Percentiles rank a stretch among this genome's conserved stretches.
These are phyloP conservation scores for Byasa hedistus DNA, from an alignment of 2,888 invertebrate genomes.

Conservation along the genomic window DNA sequence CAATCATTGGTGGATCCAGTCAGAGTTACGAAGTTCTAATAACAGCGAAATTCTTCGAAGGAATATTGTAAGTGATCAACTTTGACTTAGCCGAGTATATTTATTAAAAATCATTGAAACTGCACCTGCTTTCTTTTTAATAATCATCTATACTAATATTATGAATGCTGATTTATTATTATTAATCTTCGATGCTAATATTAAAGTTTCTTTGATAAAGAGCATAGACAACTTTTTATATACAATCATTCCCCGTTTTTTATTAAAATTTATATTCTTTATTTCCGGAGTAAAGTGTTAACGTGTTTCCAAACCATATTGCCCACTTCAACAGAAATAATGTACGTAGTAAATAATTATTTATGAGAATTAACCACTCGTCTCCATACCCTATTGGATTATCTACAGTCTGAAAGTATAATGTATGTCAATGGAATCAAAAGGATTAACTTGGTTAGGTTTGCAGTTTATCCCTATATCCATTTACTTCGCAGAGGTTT, in stretches of 20 bases:
- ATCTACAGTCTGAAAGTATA: conserved; percentile 18
- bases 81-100: background rate
- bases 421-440: conserved; percentile 28
- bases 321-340: background rate
- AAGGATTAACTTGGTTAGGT: conserved; percentile 24
- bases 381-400: conserved; percentile 17
- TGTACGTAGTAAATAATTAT: background rate
- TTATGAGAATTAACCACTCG: background rate
- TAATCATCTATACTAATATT: no score
- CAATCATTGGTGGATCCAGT: conserved; percentile 52
- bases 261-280: no score
- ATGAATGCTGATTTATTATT: no score
- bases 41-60: conserved; percentile 60
- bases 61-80: conserved; percentile 55
- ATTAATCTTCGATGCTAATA: no score
- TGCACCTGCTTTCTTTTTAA: no score
- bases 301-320: no score
- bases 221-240: no score
- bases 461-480: conserved; percentile 29
- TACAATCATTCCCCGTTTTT: no score
- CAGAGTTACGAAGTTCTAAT: conserved; percentile 56
- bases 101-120: background rate
- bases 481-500: conserved; percentile 22
- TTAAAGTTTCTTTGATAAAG: no score
- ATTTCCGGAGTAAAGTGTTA: no score